Evolutionary conservation across 2,888 invertebrate genomes (phyloP).

Genomic region (Stenurella melanura): DNA sequence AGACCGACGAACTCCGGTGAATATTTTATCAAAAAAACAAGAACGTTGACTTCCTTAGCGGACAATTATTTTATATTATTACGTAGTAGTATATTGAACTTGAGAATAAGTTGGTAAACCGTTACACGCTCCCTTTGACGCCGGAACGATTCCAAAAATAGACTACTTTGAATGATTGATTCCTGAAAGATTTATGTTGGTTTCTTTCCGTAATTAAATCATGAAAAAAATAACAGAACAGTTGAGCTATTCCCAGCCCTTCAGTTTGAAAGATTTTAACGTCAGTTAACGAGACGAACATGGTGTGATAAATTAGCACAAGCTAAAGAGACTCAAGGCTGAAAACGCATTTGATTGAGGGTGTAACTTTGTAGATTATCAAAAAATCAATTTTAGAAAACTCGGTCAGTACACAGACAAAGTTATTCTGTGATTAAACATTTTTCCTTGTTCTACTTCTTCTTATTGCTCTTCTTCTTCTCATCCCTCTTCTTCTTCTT

Average conservation of each 20-base stretch:
- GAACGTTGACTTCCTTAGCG: background rate
- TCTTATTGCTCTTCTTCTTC: too few species aligned
- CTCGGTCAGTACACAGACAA: too few species aligned
- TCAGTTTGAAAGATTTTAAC: background rate
- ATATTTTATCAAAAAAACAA: conserved; percentile 5
- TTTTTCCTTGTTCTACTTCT: too few species aligned
- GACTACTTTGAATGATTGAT: background rate
- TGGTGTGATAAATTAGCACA: too few species aligned
- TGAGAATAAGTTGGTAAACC: background rate
- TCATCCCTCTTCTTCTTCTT: too few species aligned
- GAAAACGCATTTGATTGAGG: too few species aligned
- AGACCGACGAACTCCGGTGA: background rate
- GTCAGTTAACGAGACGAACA: background rate
- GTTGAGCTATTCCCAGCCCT: background rate
- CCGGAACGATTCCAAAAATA: background rate
- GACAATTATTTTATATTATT: conserved; percentile 6
- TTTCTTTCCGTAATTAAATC: background rate
- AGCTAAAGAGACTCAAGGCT: too few species aligned
- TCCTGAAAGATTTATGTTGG: background rate
- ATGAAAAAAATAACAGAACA: background rate
- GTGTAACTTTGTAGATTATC: too few species aligned
- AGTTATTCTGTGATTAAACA: too few species aligned
- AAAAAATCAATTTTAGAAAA: too few species aligned
- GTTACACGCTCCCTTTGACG: background rate
- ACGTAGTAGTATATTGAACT: conserved; percentile 2